These are phyloP conservation scores for Aspiorhynchus laticeps DNA, from an alignment of 2,113 vertebrate genomes.

Conservation along the genomic window DNA sequence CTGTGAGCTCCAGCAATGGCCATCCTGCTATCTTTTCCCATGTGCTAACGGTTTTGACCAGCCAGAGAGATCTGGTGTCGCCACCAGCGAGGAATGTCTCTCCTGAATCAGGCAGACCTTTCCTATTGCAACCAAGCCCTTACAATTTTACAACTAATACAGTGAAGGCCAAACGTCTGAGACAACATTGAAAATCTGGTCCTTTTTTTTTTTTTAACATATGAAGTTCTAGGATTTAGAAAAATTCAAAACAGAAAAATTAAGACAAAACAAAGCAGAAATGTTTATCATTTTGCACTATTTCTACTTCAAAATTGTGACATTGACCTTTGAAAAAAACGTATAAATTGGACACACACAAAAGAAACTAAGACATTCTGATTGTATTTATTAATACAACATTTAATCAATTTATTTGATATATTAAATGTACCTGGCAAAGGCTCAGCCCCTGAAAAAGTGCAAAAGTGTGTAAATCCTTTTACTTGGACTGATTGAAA, in stretches of 20 bases:
- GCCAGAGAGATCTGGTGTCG: constrained; percentile 56
- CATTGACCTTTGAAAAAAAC: not conserved
- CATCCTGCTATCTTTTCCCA: constrained; percentile 51
- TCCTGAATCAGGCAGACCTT: constrained; percentile 66
- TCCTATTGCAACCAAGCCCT: constrained; percentile 40
- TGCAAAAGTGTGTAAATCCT: not conserved
- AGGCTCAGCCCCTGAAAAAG: not conserved
- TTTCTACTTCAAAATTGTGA: not conserved
- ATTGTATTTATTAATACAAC: not conserved
- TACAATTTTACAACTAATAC: constrained; percentile 65
- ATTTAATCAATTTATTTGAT: not conserved
- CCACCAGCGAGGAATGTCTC: constrained; percentile 58
- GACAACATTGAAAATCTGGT: not conserved
- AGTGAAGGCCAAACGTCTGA: constrained; percentile 48
- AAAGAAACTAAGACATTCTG: not conserved
- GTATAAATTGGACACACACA: not conserved
- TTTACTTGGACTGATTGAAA: constrained; percentile 63
- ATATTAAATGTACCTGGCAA: not conserved
- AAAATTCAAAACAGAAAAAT: not conserved
- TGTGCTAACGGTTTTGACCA: constrained; percentile 64
- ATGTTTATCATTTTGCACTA: not conserved
- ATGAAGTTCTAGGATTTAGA: not conserved
- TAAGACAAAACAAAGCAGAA: not conserved
- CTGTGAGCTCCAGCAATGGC: constrained; percentile 27
- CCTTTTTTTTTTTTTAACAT: not conserved